A percentile compares a stretch with the other conserved stretches of the same genome.
phyloP scores from a whole-genome alignment of 2,113 vertebrate genomes.

The Rafetus swinhoei region DNA sequence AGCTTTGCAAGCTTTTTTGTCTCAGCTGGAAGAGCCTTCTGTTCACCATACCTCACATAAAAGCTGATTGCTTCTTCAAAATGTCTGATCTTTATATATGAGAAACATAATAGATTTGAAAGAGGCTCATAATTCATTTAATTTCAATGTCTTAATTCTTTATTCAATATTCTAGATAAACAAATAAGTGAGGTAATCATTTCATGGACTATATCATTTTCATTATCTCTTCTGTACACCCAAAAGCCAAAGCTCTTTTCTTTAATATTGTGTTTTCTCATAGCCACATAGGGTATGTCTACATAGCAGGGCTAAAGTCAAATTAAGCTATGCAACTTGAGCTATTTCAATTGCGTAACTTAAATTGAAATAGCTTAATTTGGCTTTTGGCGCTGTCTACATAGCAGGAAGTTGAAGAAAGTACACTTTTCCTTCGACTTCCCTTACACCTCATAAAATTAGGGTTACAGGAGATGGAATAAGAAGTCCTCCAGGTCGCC shows the following conservation, averaged over 20 bases:
- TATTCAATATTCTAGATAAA: conserved; percentile 67
- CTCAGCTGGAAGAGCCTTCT: conserved; percentile 75
- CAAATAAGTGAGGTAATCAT: conserved; percentile 69
- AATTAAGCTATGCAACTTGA: too few relatives aligned
- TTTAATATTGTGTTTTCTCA: not conserved
- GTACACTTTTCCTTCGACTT: too few relatives aligned
- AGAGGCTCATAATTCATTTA: conserved; percentile 76
- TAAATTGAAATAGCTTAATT: too few relatives aligned
- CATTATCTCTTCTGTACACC: conserved; percentile 43
- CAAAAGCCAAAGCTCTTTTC: conserved; percentile 43
- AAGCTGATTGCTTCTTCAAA: conserved; percentile 78
- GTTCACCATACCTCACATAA: conserved; percentile 52
- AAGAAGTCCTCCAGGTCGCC: too few relatives aligned
- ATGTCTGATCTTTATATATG: conserved; percentile 75
- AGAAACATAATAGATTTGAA: conserved; percentile 76
- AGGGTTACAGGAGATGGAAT: too few relatives aligned
- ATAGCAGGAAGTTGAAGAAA: too few relatives aligned
- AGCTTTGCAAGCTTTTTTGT: conserved; percentile 60
- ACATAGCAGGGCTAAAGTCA: too few relatives aligned
- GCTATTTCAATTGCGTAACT: too few relatives aligned
- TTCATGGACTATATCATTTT: conserved; percentile 53
- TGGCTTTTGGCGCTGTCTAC: too few relatives aligned
- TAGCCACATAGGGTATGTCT: not conserved
- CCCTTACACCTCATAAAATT: too few relatives aligned
- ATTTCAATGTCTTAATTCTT: conserved; percentile 76